phyloP scores from a whole-genome alignment of 2,113 vertebrate species.

The Chaetodon trifascialis region DNA sequence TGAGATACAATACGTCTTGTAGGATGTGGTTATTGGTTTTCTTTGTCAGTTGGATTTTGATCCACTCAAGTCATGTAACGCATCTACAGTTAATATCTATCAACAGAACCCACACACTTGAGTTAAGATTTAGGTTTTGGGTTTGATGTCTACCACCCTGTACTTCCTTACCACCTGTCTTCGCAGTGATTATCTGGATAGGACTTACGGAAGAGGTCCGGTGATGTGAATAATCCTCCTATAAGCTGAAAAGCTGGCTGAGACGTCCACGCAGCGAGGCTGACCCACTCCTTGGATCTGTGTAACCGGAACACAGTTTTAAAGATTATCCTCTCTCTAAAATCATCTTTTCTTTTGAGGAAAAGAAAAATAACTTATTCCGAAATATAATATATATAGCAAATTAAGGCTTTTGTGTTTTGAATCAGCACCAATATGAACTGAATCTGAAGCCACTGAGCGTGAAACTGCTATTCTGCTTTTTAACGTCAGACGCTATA shows the following conservation, averaged over 20 bases:
- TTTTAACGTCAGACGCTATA: conserved; percentile 17
- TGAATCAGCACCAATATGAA: conserved; percentile 14
- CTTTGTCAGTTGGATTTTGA: background rate
- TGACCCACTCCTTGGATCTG: conserved; percentile 52
- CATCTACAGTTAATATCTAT: background rate
- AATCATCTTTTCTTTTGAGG: conserved; percentile 44
- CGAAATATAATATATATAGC: no score
- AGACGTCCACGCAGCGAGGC: conserved; percentile 44
- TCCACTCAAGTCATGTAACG: background rate
- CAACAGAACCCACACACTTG: background rate
- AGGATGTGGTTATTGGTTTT: background rate
- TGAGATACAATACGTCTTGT: background rate
- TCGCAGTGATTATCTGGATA: conserved; percentile 63
- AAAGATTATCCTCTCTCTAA: conserved; percentile 52
- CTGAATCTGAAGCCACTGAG: background rate
- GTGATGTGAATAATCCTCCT: conserved; percentile 69
- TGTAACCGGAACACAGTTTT: conserved; percentile 43
- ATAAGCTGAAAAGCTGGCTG: conserved; percentile 75
- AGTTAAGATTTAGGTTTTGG: conserved; percentile 14
- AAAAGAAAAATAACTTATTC: conserved; percentile 28
- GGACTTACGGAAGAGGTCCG: conserved; percentile 56
- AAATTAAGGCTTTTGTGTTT: background rate
- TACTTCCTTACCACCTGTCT: conserved; percentile 62
- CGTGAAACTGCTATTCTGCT: background rate
- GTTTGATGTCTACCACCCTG: conserved; percentile 28